A percentile compares a stretch with the other conserved stretches of the same genome.
These are phyloP conservation scores for Clarias fuscus DNA, from an alignment of 2,797 vertebrate genomes.

Conservation along the genomic window DNA sequence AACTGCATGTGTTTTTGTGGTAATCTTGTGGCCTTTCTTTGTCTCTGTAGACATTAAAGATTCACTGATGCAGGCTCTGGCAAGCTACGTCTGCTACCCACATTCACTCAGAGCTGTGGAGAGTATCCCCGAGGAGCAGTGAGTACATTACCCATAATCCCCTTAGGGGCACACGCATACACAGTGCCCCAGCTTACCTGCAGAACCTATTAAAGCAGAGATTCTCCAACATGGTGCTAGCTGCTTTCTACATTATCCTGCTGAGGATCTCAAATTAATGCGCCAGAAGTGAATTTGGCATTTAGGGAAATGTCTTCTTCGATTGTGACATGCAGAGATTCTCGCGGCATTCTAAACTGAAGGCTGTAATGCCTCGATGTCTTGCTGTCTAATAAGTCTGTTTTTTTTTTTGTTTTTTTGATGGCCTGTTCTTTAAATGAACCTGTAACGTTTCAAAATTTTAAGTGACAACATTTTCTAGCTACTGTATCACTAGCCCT, in stretches of 20 bases:
- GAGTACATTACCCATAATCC: slow-evolving; percentile 68
- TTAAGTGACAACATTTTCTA: background rate
- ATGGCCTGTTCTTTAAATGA: background rate
- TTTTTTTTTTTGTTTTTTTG: background rate
- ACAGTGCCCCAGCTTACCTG: background rate
- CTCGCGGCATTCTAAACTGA: background rate
- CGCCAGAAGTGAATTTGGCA: background rate
- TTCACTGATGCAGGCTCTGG: slow-evolving; percentile 95
- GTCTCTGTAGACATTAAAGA: slow-evolving; percentile 88
- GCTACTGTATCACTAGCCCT: background rate
- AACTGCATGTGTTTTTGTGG: background rate
- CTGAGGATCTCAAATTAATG: slow-evolving; percentile 8
- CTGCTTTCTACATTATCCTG: background rate
- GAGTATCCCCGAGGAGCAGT: slow-evolving; percentile 94
- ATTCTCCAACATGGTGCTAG: background rate
- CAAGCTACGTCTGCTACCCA: slow-evolving; percentile 97
- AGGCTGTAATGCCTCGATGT: too few species aligned
- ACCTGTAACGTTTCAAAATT: background rate
- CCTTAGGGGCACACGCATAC: background rate
- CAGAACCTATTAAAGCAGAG: background rate
- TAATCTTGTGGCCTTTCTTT: slow-evolving; percentile 1
- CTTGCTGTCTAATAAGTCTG: background rate
- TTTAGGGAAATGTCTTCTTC: background rate
- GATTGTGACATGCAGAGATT: background rate
- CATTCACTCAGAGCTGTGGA: slow-evolving; percentile 95